Base-by-base conservation (phyloP, 2,797 vertebrate genomes). In the Fistularia commersonii region DNA sequence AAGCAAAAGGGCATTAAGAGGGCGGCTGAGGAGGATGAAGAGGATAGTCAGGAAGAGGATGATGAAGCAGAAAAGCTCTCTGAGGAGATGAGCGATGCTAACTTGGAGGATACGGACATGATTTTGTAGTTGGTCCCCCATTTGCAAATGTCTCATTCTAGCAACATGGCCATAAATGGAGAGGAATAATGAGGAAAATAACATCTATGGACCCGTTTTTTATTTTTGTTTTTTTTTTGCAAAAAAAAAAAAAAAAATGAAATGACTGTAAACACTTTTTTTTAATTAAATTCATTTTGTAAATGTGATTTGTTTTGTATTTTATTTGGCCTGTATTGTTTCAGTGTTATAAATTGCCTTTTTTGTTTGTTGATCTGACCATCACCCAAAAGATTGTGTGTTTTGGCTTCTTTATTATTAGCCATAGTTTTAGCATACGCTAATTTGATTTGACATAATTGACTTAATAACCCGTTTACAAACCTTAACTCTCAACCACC, bases 1-100 rank as follows among this genome's bases (percentile, higher is more conserved):
- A 89, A 91, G 8, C 97, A 99, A 77, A 89, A 84, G 14, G 94
- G 93, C 0, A 0, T 90, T 42, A 99, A 98, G 64, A 92, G 93
- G 15, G 11, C 50, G 0, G 84, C 85, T 1, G 87, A 85, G 11
- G 64, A 64, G 0, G 57, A 76, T 1, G 54, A 71, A 2, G 66
- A 73, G 0, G 68, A 66, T 0, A 51, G 68, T 0, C 63, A 74
- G 0, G 54, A 75, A 0, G 84, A 87, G 15, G 90, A 81, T 2
- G 87, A 88, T 0, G 84, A 88, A 23, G 90, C 80, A 3, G 86
- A 88, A 40, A 90, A 85, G 3, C 58, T 61, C 51, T 64, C 80
- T 15, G 72, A 87, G 57, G 57, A 64, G 57, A 81, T 77, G 72
- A 85, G 66, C 10, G 87, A 88, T 12, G 86, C 71, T 1, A 73